Evolutionary conservation across 2,797 vertebrate genomes (phyloP).

Genomic region (Eospalax fontanierii): DNA sequence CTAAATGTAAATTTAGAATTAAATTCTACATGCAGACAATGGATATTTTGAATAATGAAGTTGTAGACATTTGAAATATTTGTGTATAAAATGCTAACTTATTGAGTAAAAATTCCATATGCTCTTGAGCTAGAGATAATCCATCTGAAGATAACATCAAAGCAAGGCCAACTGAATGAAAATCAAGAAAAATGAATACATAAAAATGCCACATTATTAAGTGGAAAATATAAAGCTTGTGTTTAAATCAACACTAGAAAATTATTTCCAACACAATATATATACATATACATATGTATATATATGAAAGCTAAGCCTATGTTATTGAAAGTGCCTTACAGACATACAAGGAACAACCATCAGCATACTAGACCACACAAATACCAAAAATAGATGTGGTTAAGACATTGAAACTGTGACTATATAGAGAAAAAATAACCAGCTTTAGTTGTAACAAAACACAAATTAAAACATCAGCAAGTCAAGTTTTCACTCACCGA

Average conservation of each 20-base stretch:
- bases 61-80: neutral
- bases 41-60: neutral
- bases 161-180: neutral
- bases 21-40: neutral
- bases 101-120: neutral
- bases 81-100: neutral
- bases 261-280: neutral
- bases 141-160: neutral
- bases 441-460: neutral
- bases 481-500: neutral
- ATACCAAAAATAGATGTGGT: neutral
- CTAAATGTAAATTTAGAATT: neutral
- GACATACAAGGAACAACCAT: neutral
- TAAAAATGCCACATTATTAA: slow-evolving; percentile 35
- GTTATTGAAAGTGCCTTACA: neutral
- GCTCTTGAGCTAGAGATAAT: neutral
- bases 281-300: too few relatives aligned
- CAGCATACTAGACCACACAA: neutral
- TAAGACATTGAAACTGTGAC: slow-evolving; percentile 5
- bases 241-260: neutral
- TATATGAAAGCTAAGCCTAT: neutral
- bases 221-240: neutral
- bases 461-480: neutral
- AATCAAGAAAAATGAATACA: neutral
- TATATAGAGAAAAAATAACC: slow-evolving; percentile 22